phyloP scores from a whole-genome alignment of 2,888 invertebrate species.

The Aproaerema taeniolella region DNA sequence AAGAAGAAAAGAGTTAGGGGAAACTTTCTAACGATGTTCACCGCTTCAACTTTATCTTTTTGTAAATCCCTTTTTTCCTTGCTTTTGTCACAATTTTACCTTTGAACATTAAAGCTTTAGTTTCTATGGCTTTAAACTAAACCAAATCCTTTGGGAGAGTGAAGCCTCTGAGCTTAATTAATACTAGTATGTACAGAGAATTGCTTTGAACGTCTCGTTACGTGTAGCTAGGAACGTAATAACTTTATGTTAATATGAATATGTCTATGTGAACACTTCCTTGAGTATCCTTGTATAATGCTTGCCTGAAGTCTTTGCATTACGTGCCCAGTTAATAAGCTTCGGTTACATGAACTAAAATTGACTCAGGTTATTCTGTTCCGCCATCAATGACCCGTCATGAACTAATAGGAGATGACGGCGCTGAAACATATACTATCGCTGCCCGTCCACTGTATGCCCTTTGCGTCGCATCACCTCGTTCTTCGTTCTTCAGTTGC shows the following conservation, averaged over 20 bases:
- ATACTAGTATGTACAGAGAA: neutral
- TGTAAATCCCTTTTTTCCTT: conserved; percentile 4
- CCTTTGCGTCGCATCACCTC: too few relatives aligned
- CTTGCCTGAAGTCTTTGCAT: neutral
- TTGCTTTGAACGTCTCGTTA: neutral
- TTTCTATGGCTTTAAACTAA: too few relatives aligned
- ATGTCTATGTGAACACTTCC: too few relatives aligned
- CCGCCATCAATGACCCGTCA: too few relatives aligned
- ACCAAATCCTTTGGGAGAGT: neutral
- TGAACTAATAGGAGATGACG: too few relatives aligned
- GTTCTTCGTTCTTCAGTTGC: too few relatives aligned
- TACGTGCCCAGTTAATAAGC: too few relatives aligned
- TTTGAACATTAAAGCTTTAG: too few relatives aligned
- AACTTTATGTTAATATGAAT: conserved; percentile 10
- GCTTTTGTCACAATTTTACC: conserved; percentile 2
- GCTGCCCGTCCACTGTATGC: too few relatives aligned
- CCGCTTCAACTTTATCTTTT: conserved; percentile 6
- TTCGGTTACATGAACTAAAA: too few relatives aligned
- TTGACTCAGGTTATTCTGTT: too few relatives aligned
- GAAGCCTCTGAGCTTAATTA: neutral
- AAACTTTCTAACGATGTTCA: conserved; percentile 6
- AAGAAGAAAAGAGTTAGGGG: conserved; percentile 6
- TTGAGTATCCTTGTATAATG: conserved; percentile 23
- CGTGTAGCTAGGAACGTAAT: neutral
- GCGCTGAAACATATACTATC: too few relatives aligned